Percentiles rank a stretch among this genome's conserved stretches.
Evolutionary conservation across 1,140 invertebrate species (phyloP).

Genomic region (Lasioglossum baleicum): DNA sequence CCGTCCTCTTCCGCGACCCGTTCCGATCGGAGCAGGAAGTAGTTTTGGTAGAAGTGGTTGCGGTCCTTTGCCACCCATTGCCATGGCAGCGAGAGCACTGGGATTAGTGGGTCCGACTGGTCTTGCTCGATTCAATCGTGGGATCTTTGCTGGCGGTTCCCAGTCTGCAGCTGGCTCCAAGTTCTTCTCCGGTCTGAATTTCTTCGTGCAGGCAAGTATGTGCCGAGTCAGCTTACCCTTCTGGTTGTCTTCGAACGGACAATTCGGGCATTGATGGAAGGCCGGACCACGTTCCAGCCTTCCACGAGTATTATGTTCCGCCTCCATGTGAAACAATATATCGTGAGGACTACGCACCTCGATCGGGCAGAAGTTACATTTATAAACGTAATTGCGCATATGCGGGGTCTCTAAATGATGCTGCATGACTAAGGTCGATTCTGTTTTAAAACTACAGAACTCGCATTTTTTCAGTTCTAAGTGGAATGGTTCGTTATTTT

Average conservation of each 20-base stretch:
- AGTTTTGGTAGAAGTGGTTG: conserved; percentile 81
- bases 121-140: conserved; percentile 84
- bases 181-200: conserved; percentile 93
- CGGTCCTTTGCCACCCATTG: conserved; percentile 75
- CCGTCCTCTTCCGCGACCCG: conserved; percentile 75
- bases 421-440: conserved; percentile 91
- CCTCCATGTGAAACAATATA: conserved; percentile 95
- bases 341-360: conserved; percentile 91
- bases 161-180: conserved; percentile 91
- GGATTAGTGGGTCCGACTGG: conserved; percentile 75
- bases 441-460: conserved; percentile 95
- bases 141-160: conserved; percentile 96
- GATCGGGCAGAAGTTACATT: conserved; percentile 93
- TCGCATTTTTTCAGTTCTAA: conserved; percentile 91
- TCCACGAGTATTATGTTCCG: conserved; percentile 90
- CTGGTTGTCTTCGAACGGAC: conserved; percentile 96
- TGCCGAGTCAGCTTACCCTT: conserved; percentile 96
- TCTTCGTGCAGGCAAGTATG: conserved; percentile 92
- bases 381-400: conserved; percentile 91
- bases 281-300: conserved; percentile 91
- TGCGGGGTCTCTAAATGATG: conserved; percentile 96
- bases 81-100: conserved; percentile 77
- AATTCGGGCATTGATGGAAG: conserved; percentile 95
- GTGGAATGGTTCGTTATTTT: conserved; percentile 92
- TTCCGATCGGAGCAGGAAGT: conserved; percentile 71